Evolutionary conservation across 2,888 invertebrate genomes (phyloP).

Genomic region (Gari tellinella): DNA sequence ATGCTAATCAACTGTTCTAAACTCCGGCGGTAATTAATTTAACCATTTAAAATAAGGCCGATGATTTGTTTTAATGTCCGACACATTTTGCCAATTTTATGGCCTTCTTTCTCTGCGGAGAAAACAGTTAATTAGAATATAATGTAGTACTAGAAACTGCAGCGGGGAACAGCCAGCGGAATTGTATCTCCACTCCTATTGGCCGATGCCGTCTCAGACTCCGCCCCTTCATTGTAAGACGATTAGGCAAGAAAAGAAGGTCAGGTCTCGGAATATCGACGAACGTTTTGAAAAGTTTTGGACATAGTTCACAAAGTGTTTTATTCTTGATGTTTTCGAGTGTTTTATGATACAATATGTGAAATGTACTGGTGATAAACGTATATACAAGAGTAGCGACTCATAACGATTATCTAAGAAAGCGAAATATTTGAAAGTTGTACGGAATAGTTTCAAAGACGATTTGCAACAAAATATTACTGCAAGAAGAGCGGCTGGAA

Average conservation of each 20-base stretch:
- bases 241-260: conserved; percentile 31
- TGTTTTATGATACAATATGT: too few species aligned
- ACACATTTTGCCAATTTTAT: conserved; percentile 69
- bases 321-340: conserved; percentile 13
- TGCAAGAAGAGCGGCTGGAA: too few species aligned
- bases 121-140: conserved; percentile 56
- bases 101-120: conserved; percentile 35
- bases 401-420: too few species aligned
- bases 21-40: conserved; percentile 64
- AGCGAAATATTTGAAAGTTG: too few species aligned
- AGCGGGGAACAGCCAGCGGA: conserved; percentile 23
- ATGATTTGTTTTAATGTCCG: conserved; percentile 69
- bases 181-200: conserved; percentile 19
- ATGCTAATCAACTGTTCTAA: too few species aligned
- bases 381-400: too few species aligned
- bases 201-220: conserved; percentile 26
- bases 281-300: conserved; percentile 25
- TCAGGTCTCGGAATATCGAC: conserved; percentile 22
- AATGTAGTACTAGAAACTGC: conserved; percentile 26
- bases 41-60: conserved; percentile 64
- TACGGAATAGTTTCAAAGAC: too few species aligned
- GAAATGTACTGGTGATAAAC: too few species aligned
- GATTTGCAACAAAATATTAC: too few species aligned
- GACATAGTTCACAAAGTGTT: conserved; percentile 25
- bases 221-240: conserved; percentile 13